phyloP scores from a whole-genome alignment of 2,797 vertebrate genomes.

The Kryptolebias ocellatus region DNA sequence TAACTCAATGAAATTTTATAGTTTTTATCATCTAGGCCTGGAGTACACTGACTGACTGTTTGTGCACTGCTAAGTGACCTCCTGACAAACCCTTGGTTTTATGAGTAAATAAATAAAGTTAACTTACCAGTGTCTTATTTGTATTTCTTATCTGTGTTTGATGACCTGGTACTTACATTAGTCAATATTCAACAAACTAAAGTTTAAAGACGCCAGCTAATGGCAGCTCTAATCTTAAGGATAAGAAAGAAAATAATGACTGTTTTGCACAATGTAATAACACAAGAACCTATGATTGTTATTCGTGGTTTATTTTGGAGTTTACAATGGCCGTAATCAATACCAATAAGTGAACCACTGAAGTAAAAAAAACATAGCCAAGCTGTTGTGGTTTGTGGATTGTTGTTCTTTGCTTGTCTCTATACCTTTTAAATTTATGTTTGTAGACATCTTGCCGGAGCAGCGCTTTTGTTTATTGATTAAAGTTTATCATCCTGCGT shows the following conservation, averaged over 20 bases:
- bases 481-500: slow-evolving; percentile 1
- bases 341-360: slow-evolving; percentile 13
- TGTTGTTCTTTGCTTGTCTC: not conserved
- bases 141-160: not conserved
- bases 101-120: slow-evolving; percentile 9
- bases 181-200: slow-evolving; percentile 5
- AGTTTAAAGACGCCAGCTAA: slow-evolving; percentile 6
- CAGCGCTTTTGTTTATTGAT: not conserved
- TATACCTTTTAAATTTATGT: not conserved
- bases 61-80: slow-evolving; percentile 18
- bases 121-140: slow-evolving; percentile 14
- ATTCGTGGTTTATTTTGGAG: not conserved
- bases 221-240: slow-evolving; percentile 7
- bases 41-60: slow-evolving; percentile 28
- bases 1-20: slow-evolving; percentile 29
- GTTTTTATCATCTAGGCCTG: slow-evolving; percentile 31
- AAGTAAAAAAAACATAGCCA: not conserved
- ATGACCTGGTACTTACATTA: not conserved
- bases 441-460: not conserved
- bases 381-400: not conserved
- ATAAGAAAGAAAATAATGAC: slow-evolving; percentile 18
- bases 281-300: too few relatives aligned
- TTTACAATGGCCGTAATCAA: not conserved
- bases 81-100: slow-evolving; percentile 16
- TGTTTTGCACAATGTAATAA: not conserved